A percentile compares a stretch with the other conserved stretches of the same genome.
These are phyloP conservation scores for Noturus placidus DNA, from an alignment of 2,113 vertebrate genomes.

Conservation along the genomic window DNA sequence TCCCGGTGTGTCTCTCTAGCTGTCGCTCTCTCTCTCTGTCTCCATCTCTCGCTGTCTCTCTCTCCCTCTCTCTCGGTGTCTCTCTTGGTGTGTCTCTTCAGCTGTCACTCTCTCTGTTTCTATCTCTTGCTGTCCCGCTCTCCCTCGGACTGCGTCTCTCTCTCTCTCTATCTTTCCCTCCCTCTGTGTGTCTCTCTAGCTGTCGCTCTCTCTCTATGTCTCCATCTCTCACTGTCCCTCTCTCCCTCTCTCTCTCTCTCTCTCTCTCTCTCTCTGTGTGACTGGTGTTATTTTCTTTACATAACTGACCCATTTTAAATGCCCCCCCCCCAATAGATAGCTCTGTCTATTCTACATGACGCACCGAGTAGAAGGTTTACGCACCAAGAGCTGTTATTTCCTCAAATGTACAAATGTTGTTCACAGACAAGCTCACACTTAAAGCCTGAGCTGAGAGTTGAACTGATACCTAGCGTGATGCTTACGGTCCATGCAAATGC, in stretches of 20 bases:
- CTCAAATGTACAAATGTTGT: background rate
- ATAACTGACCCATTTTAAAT: conserved; percentile 71
- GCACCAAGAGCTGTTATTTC: background rate
- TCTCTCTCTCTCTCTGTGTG: background rate
- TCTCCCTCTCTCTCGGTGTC: too few species aligned
- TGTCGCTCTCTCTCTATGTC: background rate
- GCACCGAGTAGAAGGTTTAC: background rate
- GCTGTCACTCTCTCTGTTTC: too few species aligned
- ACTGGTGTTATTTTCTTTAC: conserved; percentile 42
- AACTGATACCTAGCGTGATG: background rate
- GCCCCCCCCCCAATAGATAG: conserved; percentile 63
- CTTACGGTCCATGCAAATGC: conserved; percentile 6
- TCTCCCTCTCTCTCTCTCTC: background rate
- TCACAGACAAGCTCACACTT: background rate
- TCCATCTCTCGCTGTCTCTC: too few species aligned
- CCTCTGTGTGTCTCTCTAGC: too few species aligned
- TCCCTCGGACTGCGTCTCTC: too few species aligned
- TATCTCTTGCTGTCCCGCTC: too few species aligned
- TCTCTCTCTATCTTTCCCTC: too few species aligned
- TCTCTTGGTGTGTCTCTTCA: too few species aligned
- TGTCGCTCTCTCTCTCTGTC: too few species aligned
- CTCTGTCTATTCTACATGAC: conserved; percentile 35
- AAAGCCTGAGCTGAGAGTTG: background rate
- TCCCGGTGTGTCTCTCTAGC: too few species aligned
- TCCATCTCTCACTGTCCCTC: background rate